A percentile compares a stretch with the other conserved stretches of the same genome.
These are phyloP conservation scores for Mesochorus sp. DNA, from an alignment of 2,888 invertebrate genomes.

Conservation along the genomic window DNA sequence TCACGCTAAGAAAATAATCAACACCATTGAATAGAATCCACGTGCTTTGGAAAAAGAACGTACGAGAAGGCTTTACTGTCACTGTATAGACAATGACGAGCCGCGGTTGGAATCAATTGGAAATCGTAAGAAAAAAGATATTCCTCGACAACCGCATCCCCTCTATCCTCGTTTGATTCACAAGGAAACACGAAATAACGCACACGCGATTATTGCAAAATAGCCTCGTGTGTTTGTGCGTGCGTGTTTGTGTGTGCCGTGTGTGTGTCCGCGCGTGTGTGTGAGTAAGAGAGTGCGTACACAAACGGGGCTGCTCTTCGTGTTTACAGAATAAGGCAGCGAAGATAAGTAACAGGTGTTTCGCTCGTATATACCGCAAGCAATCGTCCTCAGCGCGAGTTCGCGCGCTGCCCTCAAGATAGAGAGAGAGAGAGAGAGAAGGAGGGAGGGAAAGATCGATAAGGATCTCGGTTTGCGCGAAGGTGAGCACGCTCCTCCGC, in stretches of 20 bases:
- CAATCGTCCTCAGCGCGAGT: slow-evolving; percentile 47
- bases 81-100: no score
- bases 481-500: slow-evolving; percentile 58
- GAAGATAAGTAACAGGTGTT: slow-evolving; percentile 63
- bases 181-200: background rate
- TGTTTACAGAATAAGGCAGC: slow-evolving; percentile 60
- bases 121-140: no score
- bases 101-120: no score
- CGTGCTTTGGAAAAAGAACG: background rate
- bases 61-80: no score
- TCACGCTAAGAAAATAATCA: background rate
- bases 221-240: slow-evolving; percentile 6
- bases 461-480: slow-evolving; percentile 61
- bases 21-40: background rate
- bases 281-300: background rate
- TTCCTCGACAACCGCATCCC: background rate
- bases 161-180: background rate
- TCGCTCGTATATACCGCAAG: slow-evolving; percentile 61
- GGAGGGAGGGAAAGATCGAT: slow-evolving; percentile 49
- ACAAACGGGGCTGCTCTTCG: slow-evolving; percentile 42
- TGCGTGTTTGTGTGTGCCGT: slow-evolving; percentile 1
- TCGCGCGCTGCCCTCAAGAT: slow-evolving; percentile 36
- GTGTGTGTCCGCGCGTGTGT: slow-evolving; percentile 11
- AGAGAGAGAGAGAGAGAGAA: slow-evolving; percentile 12
- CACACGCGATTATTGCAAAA: slow-evolving; percentile 18